These are phyloP conservation scores for Carposina sasakii DNA, from an alignment of 1,140 invertebrate species.

Conservation along the genomic window DNA sequence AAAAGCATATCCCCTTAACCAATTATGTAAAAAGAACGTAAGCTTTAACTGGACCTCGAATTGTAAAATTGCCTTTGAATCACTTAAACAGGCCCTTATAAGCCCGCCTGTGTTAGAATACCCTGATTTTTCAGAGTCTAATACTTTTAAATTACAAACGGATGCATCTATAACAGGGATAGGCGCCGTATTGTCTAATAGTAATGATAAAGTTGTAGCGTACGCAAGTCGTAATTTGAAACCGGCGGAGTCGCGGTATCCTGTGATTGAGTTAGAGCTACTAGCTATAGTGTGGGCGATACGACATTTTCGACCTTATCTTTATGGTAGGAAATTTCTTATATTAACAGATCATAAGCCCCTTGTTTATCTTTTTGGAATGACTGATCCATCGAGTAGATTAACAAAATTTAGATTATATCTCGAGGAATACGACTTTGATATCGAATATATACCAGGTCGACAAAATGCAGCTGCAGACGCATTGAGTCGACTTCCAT, in stretches of 20 bases:
- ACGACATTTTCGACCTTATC: slow-evolving; percentile 18
- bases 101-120: not conserved
- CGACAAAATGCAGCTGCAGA: not conserved
- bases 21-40: slow-evolving; percentile 11
- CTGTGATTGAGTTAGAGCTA: slow-evolving; percentile 53
- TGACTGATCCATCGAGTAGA: slow-evolving; percentile 1
- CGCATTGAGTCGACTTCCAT: not conserved
- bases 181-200: not conserved
- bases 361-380: not conserved
- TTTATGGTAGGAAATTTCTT: slow-evolving; percentile 13
- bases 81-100: not conserved
- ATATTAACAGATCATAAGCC: slow-evolving; percentile 1
- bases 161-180: not conserved
- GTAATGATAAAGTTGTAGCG: slow-evolving; percentile 26
- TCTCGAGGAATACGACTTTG: not conserved
- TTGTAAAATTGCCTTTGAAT: not conserved
- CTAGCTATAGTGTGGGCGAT: slow-evolving; percentile 58
- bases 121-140: not conserved
- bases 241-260: slow-evolving; percentile 47
- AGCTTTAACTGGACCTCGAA: slow-evolving; percentile 1
- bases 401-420: not conserved
- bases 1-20: slow-evolving; percentile 9
- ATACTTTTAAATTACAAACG: not conserved
- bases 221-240: slow-evolving; percentile 54
- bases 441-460: not conserved